Evolutionary conservation across 2,797 vertebrate species (phyloP).

Genomic region (Phrynocephalus vlangalii): DNA sequence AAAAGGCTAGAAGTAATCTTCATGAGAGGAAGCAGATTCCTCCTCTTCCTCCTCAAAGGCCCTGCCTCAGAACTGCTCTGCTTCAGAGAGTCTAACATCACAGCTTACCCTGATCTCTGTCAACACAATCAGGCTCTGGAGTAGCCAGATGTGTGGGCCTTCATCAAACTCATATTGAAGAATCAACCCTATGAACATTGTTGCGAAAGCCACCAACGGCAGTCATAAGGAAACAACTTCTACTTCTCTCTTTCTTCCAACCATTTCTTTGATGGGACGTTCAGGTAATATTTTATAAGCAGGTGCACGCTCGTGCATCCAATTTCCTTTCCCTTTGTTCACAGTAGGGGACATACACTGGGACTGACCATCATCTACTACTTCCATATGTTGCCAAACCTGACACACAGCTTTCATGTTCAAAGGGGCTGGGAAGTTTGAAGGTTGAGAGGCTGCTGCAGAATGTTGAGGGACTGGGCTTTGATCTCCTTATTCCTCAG

Average conservation of each 20-base stretch:
- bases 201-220: neutral
- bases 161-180: neutral
- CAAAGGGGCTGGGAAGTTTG: conserved; percentile 74
- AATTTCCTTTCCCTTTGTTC: conserved; percentile 74
- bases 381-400: conserved; percentile 72
- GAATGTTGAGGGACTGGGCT: conserved; percentile 62
- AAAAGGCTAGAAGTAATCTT: neutral
- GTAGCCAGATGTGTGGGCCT: neutral
- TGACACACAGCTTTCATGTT: conserved; percentile 77
- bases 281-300: conserved; percentile 44
- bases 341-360: conserved; percentile 63
- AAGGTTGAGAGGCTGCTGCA: conserved; percentile 65
- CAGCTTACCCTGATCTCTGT: neutral
- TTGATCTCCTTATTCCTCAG: conserved; percentile 75
- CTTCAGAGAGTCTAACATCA: too few relatives aligned
- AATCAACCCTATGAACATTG: neutral
- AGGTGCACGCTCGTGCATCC: conserved; percentile 54
- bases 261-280: conserved; percentile 50
- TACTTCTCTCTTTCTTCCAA: conserved; percentile 3
- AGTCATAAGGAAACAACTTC: conserved; percentile 20
- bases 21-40: neutral
- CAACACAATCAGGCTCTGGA: neutral
- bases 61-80: neutral
- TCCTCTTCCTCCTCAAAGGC: neutral
- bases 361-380: conserved; percentile 66